Conservation (phyloP, 2,888 invertebrate species). For the Tenthredo notha region DNA sequence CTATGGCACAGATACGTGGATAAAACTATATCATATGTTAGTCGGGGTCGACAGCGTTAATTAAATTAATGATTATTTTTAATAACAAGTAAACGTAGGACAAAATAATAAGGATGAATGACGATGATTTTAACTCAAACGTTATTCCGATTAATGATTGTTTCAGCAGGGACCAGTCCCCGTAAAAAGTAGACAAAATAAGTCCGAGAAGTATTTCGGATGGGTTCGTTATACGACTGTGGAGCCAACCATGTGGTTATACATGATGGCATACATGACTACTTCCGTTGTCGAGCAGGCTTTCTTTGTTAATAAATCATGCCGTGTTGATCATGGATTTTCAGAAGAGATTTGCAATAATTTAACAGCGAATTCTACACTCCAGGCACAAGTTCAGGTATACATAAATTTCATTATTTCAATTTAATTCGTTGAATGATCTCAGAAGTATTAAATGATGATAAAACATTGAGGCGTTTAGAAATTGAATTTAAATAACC, state of each 20-base stretch:
- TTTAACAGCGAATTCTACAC: slow-evolving; percentile 80
- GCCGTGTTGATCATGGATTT: slow-evolving; percentile 86
- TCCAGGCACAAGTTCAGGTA: slow-evolving; percentile 87
- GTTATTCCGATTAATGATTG: neutral
- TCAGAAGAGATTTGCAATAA: slow-evolving; percentile 85
- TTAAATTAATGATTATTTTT: neutral
- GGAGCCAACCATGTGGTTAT: slow-evolving; percentile 92
- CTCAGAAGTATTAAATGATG: neutral
- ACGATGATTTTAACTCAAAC: neutral
- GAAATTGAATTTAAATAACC: neutral
- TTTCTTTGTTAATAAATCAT: slow-evolving; percentile 89
- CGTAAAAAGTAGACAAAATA: neutral
- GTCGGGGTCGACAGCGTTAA: slow-evolving; percentile 2
- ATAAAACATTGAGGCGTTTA: neutral
- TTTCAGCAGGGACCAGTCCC: slow-evolving; percentile 15
- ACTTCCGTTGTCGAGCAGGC: slow-evolving; percentile 90
- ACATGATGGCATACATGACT: slow-evolving; percentile 93
- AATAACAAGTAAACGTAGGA: neutral
- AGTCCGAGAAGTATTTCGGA: slow-evolving; percentile 62
- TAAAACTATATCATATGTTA: neutral
- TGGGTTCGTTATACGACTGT: slow-evolving; percentile 83
- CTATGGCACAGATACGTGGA: neutral
- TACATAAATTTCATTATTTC: slow-evolving; percentile 58
- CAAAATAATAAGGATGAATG: neutral
- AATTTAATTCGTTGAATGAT: slow-evolving; percentile 18